Base-by-base conservation (phyloP, 2,888 invertebrate species). In the Taphrorychus bicolor region DNA sequence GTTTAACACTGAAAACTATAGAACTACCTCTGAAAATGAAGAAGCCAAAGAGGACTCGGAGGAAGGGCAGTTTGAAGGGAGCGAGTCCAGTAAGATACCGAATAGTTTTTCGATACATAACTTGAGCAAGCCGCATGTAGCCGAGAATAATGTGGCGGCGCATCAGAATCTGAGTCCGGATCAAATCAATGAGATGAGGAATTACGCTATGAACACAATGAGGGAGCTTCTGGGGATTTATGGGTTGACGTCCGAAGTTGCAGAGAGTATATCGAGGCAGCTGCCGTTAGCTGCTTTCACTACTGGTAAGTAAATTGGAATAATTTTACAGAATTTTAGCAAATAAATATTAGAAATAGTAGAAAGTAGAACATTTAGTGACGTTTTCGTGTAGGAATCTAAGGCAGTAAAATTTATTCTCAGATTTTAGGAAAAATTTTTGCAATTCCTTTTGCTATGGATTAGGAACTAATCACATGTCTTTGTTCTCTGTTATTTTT, bases 151-250 rank as follows among this genome's bases (percentile, higher is more conserved):
- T 1, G 11, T 18, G 42, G 18, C 2, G 7, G 42, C 42, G 9
- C 60, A 60, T 23, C 73, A 73, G 48, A 72, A 87, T 87, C 73
- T 75, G 23, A 75, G 73, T 56, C 75, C 76, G 58, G 77, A 77
- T 53, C 81, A 81, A 66, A 78, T 79, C 21, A 86, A 86, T 72
- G 89, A 88, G 73, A 85, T 92, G 82, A 86, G 90, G 75, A 91
- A 91, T 77, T 92, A 90, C 79, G 91, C 91, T 2, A 89, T 91
- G 84, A 90, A 88, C 74, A 92, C 92, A 7, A 91, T 92, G 90
- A 88, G 91, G 74, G 91, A 92, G 78, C 82, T 92, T 56, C 83
- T 92, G 62, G 90, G 90, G 22, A 91, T 92, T 75, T 92, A 92
- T 79, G 92, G 92, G 18, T 83, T 92, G 73, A 89, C 89, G 60